These are phyloP conservation scores for Syndactyla subalaris DNA, from an alignment of 2,797 vertebrate species.

Conservation along the genomic window DNA sequence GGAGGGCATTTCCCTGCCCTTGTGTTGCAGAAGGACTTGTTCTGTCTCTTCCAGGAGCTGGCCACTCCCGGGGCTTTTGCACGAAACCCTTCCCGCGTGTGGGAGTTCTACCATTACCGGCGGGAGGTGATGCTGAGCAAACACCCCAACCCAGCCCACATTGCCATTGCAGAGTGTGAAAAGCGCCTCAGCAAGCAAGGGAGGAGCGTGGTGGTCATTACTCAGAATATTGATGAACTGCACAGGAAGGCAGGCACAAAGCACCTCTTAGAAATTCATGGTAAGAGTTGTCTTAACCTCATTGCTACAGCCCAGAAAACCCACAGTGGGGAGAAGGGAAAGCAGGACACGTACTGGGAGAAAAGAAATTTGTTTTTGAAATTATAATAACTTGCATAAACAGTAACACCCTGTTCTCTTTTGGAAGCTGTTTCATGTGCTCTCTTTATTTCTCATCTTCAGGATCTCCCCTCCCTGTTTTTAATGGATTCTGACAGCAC, in stretches of 20 bases:
- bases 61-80: slow-evolving; percentile 92
- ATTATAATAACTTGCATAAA: not conserved
- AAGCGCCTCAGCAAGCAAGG: slow-evolving; percentile 86
- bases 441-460: not conserved
- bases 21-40: fast-evolving
- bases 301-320: not conserved
- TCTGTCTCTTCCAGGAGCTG: slow-evolving; percentile 80
- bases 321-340: not conserved
- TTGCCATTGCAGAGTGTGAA: slow-evolving; percentile 91
- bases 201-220: slow-evolving; percentile 88
- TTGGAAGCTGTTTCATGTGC: not conserved
- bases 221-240: slow-evolving; percentile 94
- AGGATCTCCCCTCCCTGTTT: not conserved
- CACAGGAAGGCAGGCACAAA: slow-evolving; percentile 91
- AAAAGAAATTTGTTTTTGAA: not conserved
- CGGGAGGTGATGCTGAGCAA: slow-evolving; percentile 86
- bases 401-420: not conserved
- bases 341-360: not conserved
- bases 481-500: not conserved
- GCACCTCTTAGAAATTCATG: slow-evolving; percentile 90
- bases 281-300: slow-evolving; percentile 71
- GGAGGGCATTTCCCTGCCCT: not conserved
- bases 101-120: slow-evolving; percentile 97
- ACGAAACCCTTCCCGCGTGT: slow-evolving; percentile 89
- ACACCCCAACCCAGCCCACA: slow-evolving; percentile 85